Base-by-base conservation (phyloP, 2,113 vertebrate genomes). In the Aphyosemion australe region DNA sequence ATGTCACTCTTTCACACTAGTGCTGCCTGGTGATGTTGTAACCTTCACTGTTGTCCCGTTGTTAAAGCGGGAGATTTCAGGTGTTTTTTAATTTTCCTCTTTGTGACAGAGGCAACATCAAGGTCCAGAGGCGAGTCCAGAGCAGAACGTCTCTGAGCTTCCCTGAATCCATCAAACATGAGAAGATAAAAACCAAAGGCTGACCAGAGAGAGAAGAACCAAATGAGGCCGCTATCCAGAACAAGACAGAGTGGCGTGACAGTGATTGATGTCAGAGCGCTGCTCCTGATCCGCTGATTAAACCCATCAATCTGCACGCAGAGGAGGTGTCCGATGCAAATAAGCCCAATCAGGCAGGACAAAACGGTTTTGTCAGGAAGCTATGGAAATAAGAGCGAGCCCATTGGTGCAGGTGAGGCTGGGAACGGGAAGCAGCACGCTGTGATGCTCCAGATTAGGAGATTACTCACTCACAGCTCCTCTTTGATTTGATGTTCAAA, bases 241-340 rank as follows among this genome's bases (percentile, higher is more conserved):
- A 83, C 89, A 90, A 86, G 92, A 92, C 85, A 82, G 67, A 84
- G 68, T 45, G 63, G 82, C 53, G 47, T 93, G 95, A 95, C 95
- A 96, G 89, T 94, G 95, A 97, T 96, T 95, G 95, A 99, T 98
- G 94, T 92, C 87, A 92, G 90, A 94, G 93, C 90, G 90, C 91
- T 94, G 86, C 91, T 93, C 94, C 93, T 98, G 96, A 97, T 97
- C 97, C 26, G 90, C 93, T 96, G 96, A 97, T 98, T 96, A 97
- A 95, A 95, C 93, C 95, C 96, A 97, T 97, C 95, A 97, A 97
- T 97, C 95, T 96, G 94, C 94, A 97, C 96, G 91, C 90, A 93
- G 91, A 91, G 89, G 91, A 92, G 91, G 87, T 90, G 95, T 97
- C 95, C 91, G 61, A 95, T 95, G 94, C 92, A 96, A 97, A 96